Evolutionary conservation across 2,888 invertebrate genomes (phyloP), one percentile per base, ranked within the genome.

Genomic region (Calameuta pallipes): DNA sequence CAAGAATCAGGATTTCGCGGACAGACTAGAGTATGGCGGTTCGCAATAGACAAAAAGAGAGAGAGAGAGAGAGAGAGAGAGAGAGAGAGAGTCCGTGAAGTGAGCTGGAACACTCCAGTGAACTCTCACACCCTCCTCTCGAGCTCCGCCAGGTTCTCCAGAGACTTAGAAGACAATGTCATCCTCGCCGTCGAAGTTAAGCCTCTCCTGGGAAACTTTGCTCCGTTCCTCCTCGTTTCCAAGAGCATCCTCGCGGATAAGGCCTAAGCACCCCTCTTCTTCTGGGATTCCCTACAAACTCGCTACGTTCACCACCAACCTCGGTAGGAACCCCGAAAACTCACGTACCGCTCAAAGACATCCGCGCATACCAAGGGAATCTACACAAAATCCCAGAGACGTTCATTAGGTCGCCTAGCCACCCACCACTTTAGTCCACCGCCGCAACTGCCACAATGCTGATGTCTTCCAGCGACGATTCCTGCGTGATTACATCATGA

Each of bases 191-290:
- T 78, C 13, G 82, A 75, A 79, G 82, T 80, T 82, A 83, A 83
- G 83, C 81, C 80, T 80, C 80, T 81, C 80, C 12, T 36, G 76
- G 82, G 81, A 83, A 81, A 84, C 83, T 82, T 81, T 75, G 78
- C 69, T 77, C 56, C 81, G 80, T 83, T 83, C 79, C 15, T 56
- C 56, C 15, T 36, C 23, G 23, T 9, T 6, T 56, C 9, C 56
- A 56, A 56, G 9, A 56, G 9, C 15, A 15, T 23, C 56, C 56
- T 23, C 15, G 6, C 15, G 56, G 56, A 56, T 56, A 6, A 56
- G 56, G 56, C 56, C 56, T 56, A 23, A 23, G 23, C 56, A 15
- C 9, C 9, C 41, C 56, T 23, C 56, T 56, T 56, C 23, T 23
- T 56, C 9, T 23, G 23, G 9, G 56, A 9, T 56, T 56, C 2